Evolutionary conservation across 2,113 vertebrate genomes (phyloP).

Genomic region (Apistogramma diplotaenia): DNA sequence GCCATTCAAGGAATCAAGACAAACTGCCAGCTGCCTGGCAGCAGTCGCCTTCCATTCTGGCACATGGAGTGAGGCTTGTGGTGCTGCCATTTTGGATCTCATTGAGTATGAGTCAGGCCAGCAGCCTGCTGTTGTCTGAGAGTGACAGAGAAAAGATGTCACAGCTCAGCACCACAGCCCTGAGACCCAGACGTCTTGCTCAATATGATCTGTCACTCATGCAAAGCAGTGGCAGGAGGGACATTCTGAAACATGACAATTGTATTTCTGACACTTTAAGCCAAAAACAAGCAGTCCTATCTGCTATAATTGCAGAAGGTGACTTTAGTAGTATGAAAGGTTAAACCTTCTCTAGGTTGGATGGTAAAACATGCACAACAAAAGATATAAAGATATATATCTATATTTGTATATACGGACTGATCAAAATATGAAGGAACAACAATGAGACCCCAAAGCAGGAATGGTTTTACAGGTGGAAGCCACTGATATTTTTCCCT

Average conservation of each 20-base stretch:
- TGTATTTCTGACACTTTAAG: neutral
- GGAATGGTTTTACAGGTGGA: no score
- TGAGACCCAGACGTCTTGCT: neutral
- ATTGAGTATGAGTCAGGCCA: neutral
- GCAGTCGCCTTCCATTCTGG: neutral
- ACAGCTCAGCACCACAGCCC: neutral
- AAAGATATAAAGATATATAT: no score
- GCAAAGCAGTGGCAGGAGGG: neutral
- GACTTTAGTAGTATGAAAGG: neutral
- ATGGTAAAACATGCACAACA: no score
- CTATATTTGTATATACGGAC: no score
- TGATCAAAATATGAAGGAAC: no score
- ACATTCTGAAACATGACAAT: neutral
- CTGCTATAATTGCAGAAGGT: neutral
- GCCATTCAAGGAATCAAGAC: neutral
- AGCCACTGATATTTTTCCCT: no score
- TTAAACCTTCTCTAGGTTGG: neutral
- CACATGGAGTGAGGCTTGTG: neutral
- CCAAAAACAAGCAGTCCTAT: neutral
- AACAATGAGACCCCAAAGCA: no score
- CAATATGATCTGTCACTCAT: slow-evolving; percentile 3
- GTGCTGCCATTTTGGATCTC: slow-evolving; percentile 16
- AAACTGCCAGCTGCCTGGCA: neutral
- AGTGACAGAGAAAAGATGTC: slow-evolving; percentile 40
- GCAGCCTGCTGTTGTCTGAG: slow-evolving; percentile 25